Conservation (phyloP, 2,888 invertebrate genomes). For the Saturnia japonica region DNA sequence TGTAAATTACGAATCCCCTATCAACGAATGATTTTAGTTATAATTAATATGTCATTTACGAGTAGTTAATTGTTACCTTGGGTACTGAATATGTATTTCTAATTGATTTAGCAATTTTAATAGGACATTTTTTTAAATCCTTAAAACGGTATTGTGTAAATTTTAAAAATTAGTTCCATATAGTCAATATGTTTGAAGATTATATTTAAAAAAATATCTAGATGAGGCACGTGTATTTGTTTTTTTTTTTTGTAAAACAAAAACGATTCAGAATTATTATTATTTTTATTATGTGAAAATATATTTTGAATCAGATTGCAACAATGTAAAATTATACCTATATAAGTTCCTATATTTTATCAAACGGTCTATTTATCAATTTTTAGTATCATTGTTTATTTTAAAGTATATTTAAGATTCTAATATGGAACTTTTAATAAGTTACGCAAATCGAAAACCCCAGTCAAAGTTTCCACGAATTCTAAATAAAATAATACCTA, state of each 20-base stretch:
- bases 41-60: background rate
- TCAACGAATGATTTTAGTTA: constrained; percentile 10
- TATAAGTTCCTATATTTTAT: too few species aligned
- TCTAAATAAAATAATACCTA: constrained; percentile 19
- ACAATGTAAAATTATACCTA: too few species aligned
- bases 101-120: background rate
- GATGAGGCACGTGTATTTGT: too few species aligned
- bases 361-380: too few species aligned
- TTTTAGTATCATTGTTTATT: background rate
- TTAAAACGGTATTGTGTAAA: background rate
- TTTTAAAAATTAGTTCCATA: background rate
- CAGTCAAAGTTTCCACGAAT: constrained; percentile 13
- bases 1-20: constrained; percentile 38
- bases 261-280: background rate
- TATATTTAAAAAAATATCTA: too few species aligned
- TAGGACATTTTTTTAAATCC: background rate
- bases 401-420: background rate
- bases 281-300: background rate
- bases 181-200: too few species aligned
- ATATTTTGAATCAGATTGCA: background rate
- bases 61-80: too few species aligned
- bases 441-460: constrained; percentile 2
- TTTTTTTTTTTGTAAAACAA: background rate
- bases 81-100: background rate
- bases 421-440: background rate